These are phyloP conservation scores for Psettodes erumei DNA, from an alignment of 2,113 vertebrate species.

Conservation along the genomic window DNA sequence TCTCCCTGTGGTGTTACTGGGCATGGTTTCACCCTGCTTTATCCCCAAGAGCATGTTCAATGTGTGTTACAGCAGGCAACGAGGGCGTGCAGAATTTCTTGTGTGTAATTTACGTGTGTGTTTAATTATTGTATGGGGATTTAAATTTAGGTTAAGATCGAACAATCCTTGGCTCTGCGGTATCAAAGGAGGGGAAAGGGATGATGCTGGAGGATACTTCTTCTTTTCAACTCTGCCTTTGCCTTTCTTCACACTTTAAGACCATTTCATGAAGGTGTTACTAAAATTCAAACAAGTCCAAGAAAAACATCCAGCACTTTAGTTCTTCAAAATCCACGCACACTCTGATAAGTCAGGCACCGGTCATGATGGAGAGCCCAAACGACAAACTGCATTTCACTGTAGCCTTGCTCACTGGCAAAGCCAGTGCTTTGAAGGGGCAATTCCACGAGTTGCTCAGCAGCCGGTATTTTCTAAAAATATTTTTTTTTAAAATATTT, in stretches of 20 bases:
- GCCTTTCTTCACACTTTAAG: neutral
- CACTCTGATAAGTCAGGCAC: neutral
- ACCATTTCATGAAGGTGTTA: neutral
- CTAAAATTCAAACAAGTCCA: neutral
- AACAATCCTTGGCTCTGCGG: neutral
- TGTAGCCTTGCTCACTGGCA: neutral
- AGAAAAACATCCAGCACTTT: neutral
- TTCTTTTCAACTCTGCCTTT: neutral
- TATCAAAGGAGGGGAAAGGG: neutral
- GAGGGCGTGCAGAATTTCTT: neutral
- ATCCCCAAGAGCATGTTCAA: neutral
- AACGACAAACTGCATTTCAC: conserved; percentile 1
- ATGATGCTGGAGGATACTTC: neutral
- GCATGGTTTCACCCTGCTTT: conserved; percentile 9
- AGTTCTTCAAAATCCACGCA: neutral
- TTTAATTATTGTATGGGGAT: neutral
- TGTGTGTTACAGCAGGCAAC: neutral
- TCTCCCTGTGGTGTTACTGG: conserved; percentile 15
- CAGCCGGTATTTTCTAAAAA: neutral
- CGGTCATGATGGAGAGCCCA: neutral
- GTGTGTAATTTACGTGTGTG: no score
- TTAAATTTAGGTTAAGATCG: neutral
- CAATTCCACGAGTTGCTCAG: neutral
- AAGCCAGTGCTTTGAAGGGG: neutral
- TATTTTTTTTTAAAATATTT: no score